Evolutionary conservation across 2,113 vertebrate genomes (phyloP), one percentile per base, ranked within the genome.

Genomic region (Aix galericulata): DNA sequence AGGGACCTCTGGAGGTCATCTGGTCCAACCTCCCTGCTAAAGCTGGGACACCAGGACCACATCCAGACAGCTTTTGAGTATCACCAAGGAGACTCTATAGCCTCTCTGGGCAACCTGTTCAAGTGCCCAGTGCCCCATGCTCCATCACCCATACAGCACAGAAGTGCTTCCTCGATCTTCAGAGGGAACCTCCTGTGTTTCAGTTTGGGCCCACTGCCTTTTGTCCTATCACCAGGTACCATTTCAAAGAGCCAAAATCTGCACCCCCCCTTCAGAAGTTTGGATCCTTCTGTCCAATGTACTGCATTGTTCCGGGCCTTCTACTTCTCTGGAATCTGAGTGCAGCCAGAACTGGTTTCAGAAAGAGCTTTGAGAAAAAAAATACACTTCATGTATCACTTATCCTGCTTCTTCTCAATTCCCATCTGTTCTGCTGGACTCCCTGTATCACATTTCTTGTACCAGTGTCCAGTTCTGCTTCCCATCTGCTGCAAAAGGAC

Each of bases 331-430:
- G 16, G 10, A 6, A 42, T 13, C 13, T 59, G 8, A 62, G 17
- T 15, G 22, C 32, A 69, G 32, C 4, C 48, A 91, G 32, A 15
- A 74, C 26, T n/a, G 60, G 11, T 67, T 87, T 81, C 73, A 89
- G 29, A 84, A 74, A 81, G 13, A 68, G 25, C 16, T 81, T 20
- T 52, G 20, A 80, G 29, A 84, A 20, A 48, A 48, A 81, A 91
- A 81, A 78, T 0, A 78, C 15, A n/a, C 0, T 17, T 6, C 56
- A 48, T 2, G 0, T 27, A 55, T 42, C 17, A 31, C 50, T 82
- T 32, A 26, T 25, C 26, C 78, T 40, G 26, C 42, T 44, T 18
- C 50, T 52, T 73, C 60, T 60, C 32, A 42, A 42, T 7, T 74
- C 52, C 27, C 23, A n/a, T 16, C 13, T 85, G 74, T 82, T 84